These are phyloP conservation scores for Scytalopus superciliaris DNA, from an alignment of 2,113 vertebrate species.

Conservation along the genomic window DNA sequence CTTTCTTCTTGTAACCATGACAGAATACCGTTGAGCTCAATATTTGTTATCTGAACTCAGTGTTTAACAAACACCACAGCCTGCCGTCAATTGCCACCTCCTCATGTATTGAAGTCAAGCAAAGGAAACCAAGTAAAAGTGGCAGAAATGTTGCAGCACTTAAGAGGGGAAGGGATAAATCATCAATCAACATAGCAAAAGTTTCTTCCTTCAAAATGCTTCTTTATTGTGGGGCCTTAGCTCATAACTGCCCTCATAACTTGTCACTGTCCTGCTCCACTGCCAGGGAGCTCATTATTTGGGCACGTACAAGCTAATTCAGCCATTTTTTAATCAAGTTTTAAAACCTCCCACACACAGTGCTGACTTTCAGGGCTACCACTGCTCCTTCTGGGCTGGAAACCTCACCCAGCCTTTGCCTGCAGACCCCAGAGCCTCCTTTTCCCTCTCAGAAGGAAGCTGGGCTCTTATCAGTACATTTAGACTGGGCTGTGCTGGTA, in stretches of 20 bases:
- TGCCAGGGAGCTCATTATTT: neutral
- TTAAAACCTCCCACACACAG: fast-evolving
- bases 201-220: neutral
- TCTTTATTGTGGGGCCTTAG: neutral
- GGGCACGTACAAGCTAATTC: fast-evolving
- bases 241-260: neutral
- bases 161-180: neutral
- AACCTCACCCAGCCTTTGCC: no score
- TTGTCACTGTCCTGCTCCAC: neutral
- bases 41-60: neutral
- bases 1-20: no score
- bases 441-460: neutral
- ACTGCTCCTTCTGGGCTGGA: neutral
- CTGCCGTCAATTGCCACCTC: neutral
- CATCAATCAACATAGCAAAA: fast-evolving
- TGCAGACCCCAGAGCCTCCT: neutral
- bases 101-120: neutral
- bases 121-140: neutral
- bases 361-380: neutral
- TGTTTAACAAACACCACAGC: neutral
- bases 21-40: neutral
- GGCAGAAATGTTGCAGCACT: neutral
- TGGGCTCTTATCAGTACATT: fast-evolving
- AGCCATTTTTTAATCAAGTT: neutral
- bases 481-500: neutral